Evolutionary conservation across 2,113 vertebrate species (phyloP), one percentile per base, ranked within the genome.

Genomic region (Dicrurus megarhynchus): DNA sequence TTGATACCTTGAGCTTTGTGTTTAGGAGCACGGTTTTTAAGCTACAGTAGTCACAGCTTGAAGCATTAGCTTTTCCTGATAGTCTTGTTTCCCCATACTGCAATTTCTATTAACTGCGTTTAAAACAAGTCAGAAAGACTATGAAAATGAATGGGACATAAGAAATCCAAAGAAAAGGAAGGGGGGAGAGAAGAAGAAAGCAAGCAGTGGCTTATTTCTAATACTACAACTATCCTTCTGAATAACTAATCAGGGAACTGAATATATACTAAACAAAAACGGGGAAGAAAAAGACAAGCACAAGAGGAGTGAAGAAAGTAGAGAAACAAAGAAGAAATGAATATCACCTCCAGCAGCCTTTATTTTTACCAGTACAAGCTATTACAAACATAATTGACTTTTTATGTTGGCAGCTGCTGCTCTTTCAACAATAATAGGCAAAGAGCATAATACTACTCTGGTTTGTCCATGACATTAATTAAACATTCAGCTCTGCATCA

Each of bases 401-500:
- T 87, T 84, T 56, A 65, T 71, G 42, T 86, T 95, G 83, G 88
- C 86, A 96, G 85, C 53, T 95, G 78, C 80, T 97, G 56, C 39
- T 95, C 81, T 97, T 95, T 88, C 8, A 6, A 92, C 57, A 94
- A 64, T 90, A 83, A 80, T 24, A 92, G 61, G 52, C 55, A 93
- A 85, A 85, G 49, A 89, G 27, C 9, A 0, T 69, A 85, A 78
- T 83, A 83, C 50, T 87, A 42, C 46, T 78, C 59, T 32, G 27
- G 67, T 93, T 97, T 95, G 76, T 84, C 88, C 60, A 77, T 64
- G 63, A 67, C 57, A 79, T 88, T 93, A 94, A 85, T 95, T 96
- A 95, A 91, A 73, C 60, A 93, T 84, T 94, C 70, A 90, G 49
- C 61, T 94, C 61, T 70, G 49, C 46, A 64, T 94, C 74, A 91